These are phyloP conservation scores for Adineta ricciae DNA, from an alignment of 2,888 invertebrate species.

Conservation along the genomic window DNA sequence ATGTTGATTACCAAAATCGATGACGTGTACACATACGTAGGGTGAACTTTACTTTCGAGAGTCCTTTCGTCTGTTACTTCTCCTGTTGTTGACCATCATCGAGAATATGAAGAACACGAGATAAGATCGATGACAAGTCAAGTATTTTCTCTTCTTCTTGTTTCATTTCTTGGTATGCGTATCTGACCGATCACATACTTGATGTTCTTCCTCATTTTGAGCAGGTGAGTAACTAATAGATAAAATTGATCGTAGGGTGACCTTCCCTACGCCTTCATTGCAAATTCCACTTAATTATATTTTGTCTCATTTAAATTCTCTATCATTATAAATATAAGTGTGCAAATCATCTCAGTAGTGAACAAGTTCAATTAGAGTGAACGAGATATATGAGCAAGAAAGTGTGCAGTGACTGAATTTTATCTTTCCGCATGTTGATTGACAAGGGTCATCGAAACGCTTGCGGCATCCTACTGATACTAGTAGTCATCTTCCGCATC, in stretches of 20 bases:
- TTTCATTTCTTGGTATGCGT: neutral
- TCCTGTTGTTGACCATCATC: neutral
- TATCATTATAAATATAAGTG: slow-evolving; percentile 2
- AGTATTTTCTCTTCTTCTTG: neutral
- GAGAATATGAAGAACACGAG: neutral
- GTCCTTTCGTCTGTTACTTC: neutral
- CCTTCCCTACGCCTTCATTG: neutral
- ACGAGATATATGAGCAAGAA: neutral
- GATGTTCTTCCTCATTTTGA: neutral
- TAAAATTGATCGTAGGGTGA: neutral
- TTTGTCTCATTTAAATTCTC: neutral
- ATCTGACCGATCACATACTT: neutral
- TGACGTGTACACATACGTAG: neutral
- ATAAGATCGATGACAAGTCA: slow-evolving; percentile 3
- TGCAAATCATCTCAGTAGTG: neutral
- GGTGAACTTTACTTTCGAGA: neutral
- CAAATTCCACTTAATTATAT: slow-evolving; percentile 2
- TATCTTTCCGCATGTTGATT: neutral
- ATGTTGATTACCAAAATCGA: neutral
- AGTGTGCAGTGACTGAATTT: neutral
- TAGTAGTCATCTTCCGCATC: neutral
- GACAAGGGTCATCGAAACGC: neutral
- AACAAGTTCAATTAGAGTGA: neutral
- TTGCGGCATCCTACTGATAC: neutral
- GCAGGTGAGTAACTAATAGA: neutral